Evolutionary conservation across 2,113 vertebrate genomes (phyloP).

Genomic region (Murina feae): DNA sequence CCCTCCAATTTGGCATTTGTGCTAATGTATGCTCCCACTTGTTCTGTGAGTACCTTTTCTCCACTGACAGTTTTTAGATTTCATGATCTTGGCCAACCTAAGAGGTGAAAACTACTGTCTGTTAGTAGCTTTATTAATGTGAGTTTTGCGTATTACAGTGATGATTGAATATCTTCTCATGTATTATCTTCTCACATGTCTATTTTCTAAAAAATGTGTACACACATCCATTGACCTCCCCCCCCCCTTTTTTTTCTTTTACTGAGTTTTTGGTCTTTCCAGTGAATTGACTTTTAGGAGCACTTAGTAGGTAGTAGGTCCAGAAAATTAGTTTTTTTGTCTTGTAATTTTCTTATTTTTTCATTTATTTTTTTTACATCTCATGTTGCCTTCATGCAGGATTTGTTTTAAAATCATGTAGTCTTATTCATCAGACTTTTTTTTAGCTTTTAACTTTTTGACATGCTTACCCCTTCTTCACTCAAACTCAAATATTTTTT

Average conservation of each 20-base stretch:
- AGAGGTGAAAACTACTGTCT: background rate
- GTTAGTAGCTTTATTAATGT: background rate
- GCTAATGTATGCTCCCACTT: background rate
- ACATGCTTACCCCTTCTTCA: background rate
- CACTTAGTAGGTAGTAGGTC: background rate
- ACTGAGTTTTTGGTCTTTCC: background rate
- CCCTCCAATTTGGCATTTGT: constrained; percentile 24
- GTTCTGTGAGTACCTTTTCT: background rate
- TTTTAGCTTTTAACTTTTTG: background rate
- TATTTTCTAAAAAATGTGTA: background rate
- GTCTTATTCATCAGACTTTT: background rate
- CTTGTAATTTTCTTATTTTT: background rate
- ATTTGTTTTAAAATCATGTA: background rate
- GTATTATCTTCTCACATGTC: background rate
- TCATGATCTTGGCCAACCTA: background rate
- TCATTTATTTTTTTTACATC: background rate
- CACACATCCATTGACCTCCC: background rate
- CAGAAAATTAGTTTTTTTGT: background rate
- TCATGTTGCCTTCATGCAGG: background rate
- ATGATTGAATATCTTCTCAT: background rate
- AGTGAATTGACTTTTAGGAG: background rate
- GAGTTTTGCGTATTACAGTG: background rate
- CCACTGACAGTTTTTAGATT: background rate
- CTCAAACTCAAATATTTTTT: background rate
- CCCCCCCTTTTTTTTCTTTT: background rate